Evolutionary conservation across 2,888 invertebrate species (phyloP), one percentile per base, ranked within the genome.

Genomic region (Lasioglossum calceatum): DNA sequence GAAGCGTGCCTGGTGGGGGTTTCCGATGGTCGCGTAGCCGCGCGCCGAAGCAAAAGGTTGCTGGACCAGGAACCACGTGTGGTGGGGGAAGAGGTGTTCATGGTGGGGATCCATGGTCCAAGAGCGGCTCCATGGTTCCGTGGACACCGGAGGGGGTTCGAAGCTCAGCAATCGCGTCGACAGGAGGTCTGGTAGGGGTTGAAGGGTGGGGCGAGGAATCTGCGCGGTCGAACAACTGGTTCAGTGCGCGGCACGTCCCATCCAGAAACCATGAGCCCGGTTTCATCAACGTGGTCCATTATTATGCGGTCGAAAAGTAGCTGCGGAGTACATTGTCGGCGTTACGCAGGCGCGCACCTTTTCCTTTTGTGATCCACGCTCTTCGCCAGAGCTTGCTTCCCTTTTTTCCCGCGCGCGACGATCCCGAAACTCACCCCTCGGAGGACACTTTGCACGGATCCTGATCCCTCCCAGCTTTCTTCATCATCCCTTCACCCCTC

Each of bases 281-380:
- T 93, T 93, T 94, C 90, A 91, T 91, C 92, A 92, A 93, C 89
- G 91, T 90, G 90, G 87, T 87, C 91, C 92, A 94, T 94, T 94
- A 93, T 93, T 93, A 93, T 93, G 93, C 92, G 88, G 88, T 90
- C 88, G 90, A 91, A 92, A 92, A 92, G 89, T 90, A 91, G 88
- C 88, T 86, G 27, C 88, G 88, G 90, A 90, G 90, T 90, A 93
- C 94, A 94, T 93, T 93, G 93, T 94, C 85, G 92, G 78, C 85
- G 89, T 85, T 88, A 93, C 93, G 93, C 93, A 92, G 91, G 92
- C 92, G 93, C 91, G 89, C 87, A 86, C 81, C 85, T 87, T 84
- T 87, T 87, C 85, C 90, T 89, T 88, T 88, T 86, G 89, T 90
- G 88, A 84, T 47, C 12, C 44, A 82, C 82, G 74, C 81, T 74